Conservation (phyloP, 2,797 vertebrate genomes). For the Paguma larvata region DNA sequence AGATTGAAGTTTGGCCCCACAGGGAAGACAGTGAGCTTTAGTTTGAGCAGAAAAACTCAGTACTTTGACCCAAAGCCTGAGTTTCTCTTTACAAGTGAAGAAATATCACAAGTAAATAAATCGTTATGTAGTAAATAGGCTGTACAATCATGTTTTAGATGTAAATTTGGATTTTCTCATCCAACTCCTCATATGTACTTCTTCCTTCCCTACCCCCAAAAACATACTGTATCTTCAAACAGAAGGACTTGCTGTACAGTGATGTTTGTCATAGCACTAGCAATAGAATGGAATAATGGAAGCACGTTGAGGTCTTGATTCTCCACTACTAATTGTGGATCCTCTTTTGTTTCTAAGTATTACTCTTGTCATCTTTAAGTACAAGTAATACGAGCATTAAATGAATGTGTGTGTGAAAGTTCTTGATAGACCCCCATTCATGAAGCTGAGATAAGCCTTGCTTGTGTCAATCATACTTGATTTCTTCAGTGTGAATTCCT, state of each 20-base stretch:
- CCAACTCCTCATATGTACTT: neutral
- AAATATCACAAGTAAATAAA: constrained; percentile 70
- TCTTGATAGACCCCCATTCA: neutral
- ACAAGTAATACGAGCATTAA: neutral
- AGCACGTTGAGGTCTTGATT: neutral
- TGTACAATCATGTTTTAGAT: neutral
- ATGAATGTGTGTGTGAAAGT: neutral
- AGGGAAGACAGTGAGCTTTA: constrained; percentile 33
- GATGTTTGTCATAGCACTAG: neutral
- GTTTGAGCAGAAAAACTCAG: constrained; percentile 75
- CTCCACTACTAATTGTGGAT: neutral
- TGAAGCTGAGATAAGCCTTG: constrained; percentile 30
- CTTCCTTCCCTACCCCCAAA: neutral
- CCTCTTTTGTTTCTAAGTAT: neutral
- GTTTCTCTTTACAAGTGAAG: constrained; percentile 54
- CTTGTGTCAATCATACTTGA: constrained; percentile 4
- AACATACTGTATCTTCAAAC: neutral
- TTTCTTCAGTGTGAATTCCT: constrained; percentile 39
- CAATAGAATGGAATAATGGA: neutral
- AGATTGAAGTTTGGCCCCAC: constrained; percentile 61
- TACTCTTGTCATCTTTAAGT: neutral
- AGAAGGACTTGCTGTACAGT: neutral
- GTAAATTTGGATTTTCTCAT: neutral
- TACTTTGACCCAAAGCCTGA: constrained; percentile 63
- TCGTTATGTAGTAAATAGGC: constrained; percentile 48